These are phyloP conservation scores for Oeneis ivallda DNA, from an alignment of 2,888 invertebrate species.

Conservation along the genomic window DNA sequence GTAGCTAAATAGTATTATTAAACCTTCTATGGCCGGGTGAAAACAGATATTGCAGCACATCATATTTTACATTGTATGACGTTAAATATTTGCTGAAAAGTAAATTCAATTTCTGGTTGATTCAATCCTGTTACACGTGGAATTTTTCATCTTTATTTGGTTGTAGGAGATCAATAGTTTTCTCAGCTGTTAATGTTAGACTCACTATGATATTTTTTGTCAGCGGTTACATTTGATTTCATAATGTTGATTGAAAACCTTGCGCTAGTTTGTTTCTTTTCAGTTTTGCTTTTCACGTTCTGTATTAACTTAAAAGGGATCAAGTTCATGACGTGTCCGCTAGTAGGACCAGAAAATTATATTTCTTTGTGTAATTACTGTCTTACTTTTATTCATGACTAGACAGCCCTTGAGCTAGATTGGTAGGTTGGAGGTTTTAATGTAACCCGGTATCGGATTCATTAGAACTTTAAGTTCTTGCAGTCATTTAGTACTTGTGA, in stretches of 20 bases:
- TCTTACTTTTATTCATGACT: no score
- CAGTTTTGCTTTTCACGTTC: conserved; percentile 29
- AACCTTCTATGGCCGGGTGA: neutral
- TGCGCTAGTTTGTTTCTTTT: conserved; percentile 50
- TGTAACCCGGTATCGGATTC: no score
- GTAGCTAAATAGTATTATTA: no score
- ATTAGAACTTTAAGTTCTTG: no score
- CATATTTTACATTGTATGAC: neutral
- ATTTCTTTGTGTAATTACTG: neutral
- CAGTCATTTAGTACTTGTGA: no score
- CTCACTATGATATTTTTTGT: conserved; percentile 4
- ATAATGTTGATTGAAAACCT: conserved; percentile 47
- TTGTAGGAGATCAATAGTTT: conserved; percentile 14
- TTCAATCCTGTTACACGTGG: neutral
- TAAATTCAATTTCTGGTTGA: conserved; percentile 3
- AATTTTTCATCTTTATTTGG: conserved; percentile 16
- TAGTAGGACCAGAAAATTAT: neutral
- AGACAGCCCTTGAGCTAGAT: no score
- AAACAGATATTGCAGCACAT: neutral
- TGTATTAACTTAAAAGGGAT: conserved; percentile 46
- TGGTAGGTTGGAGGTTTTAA: no score
- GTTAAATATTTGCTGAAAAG: conserved; percentile 5
- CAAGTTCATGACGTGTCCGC: conserved; percentile 36
- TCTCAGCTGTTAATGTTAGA: conserved; percentile 24
- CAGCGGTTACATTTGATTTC: conserved; percentile 27